Conservation (phyloP, 2,888 invertebrate genomes). For the Chloroclystis v-ata region DNA sequence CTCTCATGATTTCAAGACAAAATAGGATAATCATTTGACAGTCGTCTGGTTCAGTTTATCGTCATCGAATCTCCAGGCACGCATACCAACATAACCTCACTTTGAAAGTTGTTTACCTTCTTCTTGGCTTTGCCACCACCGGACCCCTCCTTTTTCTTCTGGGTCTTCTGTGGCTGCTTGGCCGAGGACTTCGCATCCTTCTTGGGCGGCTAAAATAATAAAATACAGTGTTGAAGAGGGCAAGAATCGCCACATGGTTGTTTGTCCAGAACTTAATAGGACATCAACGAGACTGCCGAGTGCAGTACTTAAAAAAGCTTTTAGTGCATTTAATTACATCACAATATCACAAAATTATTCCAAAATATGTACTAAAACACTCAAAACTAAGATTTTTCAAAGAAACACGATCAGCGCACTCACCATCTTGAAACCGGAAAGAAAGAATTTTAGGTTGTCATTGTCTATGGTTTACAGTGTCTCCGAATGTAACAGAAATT, state of each 20-base stretch:
- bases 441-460: background rate
- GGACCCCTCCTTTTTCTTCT: constrained; percentile 97
- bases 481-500: background rate
- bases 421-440: constrained; percentile 75
- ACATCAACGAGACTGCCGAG: no score
- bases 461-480: constrained; percentile 1
- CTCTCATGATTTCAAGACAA: constrained; percentile 69
- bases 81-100: constrained; percentile 60
- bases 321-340: no score
- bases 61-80: constrained; percentile 18
- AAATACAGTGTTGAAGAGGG: constrained; percentile 39
- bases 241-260: constrained; percentile 63
- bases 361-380: background rate
- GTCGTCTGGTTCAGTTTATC: background rate
- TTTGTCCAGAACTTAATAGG: constrained; percentile 2
- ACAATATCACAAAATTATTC: background rate
- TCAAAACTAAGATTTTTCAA: constrained; percentile 4
- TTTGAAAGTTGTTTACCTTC: constrained; percentile 82
- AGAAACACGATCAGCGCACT: constrained; percentile 41
- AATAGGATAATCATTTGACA: constrained; percentile 61
- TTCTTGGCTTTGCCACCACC: constrained; percentile 97
- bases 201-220: constrained; percentile 90
- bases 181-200: constrained; percentile 94
- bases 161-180: constrained; percentile 95
- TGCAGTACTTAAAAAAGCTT: no score